Base-by-base conservation (phyloP, 2,797 vertebrate species). In the Hydrolagus colliei region DNA sequence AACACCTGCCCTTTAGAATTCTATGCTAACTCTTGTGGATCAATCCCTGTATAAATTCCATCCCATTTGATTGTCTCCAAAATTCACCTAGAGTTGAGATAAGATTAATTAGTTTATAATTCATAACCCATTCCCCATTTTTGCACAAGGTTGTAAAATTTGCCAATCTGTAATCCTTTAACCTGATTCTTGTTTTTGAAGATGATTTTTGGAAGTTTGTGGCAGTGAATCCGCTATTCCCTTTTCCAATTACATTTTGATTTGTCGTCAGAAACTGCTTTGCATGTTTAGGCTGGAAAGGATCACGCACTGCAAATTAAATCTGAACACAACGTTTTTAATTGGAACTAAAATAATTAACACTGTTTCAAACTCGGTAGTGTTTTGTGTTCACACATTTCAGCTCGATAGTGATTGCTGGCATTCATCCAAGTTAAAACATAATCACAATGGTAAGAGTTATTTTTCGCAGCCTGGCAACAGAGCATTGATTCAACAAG, bases 191-290 rank as follows among this genome's bases (percentile, higher is more conserved):
- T 52, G 41, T 52, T 52, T 52, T 6, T 3, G 41, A 62, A 65
- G 59, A 14, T 65, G 18, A 20, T 13, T 61, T 84, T 84, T 67
- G 8, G 6, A 52, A 52, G 88, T 90, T 13, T 84, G 61, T 65
- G 63, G 80, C 16, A 84, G 20, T 65, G 10, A 61, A 9, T 84
- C 41, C 61, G 18, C 4, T 63, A 63, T 52, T 52, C 41, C 52
- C 74, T 41, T 52, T 41, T 41, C 5, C 10, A 52, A 59, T 76
- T 76, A 52, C 1, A 35, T 76, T 76, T 20, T 41, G 41, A 18
- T 52, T 76, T 76, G 41, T 41, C 35, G 41, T 59, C 52, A 52
- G 74, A 20, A 76, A 16, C 16, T 76, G 74, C 3, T 76, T 35
- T 76, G 74, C 20, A 3, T 75, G 73, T 18, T 76, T 52, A 14